These are phyloP conservation scores for Parnassius orleans DNA, from an alignment of 2,888 invertebrate species.

Conservation along the genomic window DNA sequence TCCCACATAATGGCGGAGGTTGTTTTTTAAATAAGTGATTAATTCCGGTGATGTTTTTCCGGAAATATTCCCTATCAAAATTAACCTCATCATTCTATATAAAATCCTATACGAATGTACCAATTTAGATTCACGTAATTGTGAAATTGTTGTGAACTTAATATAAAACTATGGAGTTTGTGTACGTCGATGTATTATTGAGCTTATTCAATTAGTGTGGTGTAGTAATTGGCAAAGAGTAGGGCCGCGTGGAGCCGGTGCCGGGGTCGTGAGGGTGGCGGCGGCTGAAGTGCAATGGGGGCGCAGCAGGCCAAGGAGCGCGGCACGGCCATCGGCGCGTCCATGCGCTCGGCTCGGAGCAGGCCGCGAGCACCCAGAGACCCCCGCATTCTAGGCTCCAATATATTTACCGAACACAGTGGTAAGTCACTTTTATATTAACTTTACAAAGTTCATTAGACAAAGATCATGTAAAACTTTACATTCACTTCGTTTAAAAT, in stretches of 20 bases:
- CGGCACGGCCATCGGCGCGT: slow-evolving; percentile 86
- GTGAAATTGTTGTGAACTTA: slow-evolving; percentile 26
- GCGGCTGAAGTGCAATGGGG: slow-evolving; percentile 84
- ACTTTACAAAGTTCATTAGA: neutral
- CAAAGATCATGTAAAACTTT: too few species aligned
- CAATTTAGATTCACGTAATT: slow-evolving; percentile 8
- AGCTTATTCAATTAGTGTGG: slow-evolving; percentile 60
- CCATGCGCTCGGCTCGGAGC: slow-evolving; percentile 87
- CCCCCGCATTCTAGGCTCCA: slow-evolving; percentile 91
- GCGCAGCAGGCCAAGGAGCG: slow-evolving; percentile 97
- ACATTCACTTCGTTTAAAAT: too few species aligned
- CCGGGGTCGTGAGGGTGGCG: slow-evolving; percentile 87
- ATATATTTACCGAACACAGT: slow-evolving; percentile 97
- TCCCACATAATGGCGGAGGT: slow-evolving; percentile 70
- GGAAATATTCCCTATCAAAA: slow-evolving; percentile 33
- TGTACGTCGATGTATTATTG: slow-evolving; percentile 47
- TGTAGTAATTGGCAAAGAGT: slow-evolving; percentile 37
- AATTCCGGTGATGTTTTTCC: slow-evolving; percentile 49
- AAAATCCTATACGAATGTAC: slow-evolving; percentile 20
- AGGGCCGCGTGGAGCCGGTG: slow-evolving; percentile 35
- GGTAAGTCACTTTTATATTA: slow-evolving; percentile 82
- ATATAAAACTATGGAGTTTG: slow-evolving; percentile 45
- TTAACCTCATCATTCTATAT: slow-evolving; percentile 9
- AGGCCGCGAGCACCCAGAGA: slow-evolving; percentile 90
- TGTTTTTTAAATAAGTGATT: slow-evolving; percentile 55